Conservation (phyloP, 53 echinoderm and acorn worm species). For the Astropecten irregularis region DNA sequence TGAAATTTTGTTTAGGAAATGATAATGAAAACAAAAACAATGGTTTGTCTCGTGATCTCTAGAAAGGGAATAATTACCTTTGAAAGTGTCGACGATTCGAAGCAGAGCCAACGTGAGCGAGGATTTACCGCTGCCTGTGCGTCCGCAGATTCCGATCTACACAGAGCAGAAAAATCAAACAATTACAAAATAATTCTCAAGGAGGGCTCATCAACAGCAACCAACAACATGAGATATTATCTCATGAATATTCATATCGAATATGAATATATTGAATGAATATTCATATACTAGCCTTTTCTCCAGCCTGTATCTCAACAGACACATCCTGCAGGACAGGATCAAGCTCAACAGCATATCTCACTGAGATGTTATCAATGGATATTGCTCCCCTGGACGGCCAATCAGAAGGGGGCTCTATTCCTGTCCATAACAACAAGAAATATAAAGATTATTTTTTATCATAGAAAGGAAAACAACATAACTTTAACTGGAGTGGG, state of each 20-base stretch:
- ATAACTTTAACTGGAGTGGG: too few relatives aligned
- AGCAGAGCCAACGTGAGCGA: constrained; percentile 80
- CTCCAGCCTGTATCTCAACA: constrained; percentile 22
- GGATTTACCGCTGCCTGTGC: constrained; percentile 89
- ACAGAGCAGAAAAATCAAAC: background rate
- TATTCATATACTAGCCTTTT: constrained; percentile 53
- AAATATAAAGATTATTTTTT: too few relatives aligned
- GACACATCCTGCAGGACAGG: constrained; percentile 50
- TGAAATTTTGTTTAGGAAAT: too few relatives aligned
- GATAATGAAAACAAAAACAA: too few relatives aligned
- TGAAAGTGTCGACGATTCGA: constrained; percentile 74
- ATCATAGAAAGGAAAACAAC: background rate
- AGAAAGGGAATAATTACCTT: too few relatives aligned
- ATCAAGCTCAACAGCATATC: constrained; percentile 53
- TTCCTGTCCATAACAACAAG: background rate
- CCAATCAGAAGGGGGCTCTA: constrained; percentile 47
- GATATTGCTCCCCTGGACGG: constrained; percentile 47
- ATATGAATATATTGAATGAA: too few relatives aligned
- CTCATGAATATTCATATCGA: background rate
- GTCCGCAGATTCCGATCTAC: constrained; percentile 92
- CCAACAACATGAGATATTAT: too few relatives aligned
- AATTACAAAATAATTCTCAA: background rate
- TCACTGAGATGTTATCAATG: constrained; percentile 47
- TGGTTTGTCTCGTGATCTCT: too few relatives aligned
- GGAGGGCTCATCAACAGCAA: background rate